phyloP scores from a whole-genome alignment of 2,888 invertebrate genomes.

The Ryuthela nishihirai region DNA sequence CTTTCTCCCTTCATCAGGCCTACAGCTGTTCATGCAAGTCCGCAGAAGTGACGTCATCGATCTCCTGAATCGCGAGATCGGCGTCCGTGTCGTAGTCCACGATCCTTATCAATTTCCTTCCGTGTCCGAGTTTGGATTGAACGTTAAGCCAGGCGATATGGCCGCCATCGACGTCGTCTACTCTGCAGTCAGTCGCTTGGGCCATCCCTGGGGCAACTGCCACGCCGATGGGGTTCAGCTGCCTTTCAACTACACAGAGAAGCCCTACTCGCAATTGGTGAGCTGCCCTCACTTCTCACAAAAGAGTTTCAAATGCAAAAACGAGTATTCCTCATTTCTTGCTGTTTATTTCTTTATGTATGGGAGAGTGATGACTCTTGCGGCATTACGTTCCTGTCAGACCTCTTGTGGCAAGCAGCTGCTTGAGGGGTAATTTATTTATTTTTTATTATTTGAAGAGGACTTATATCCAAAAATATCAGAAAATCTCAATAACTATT shows the following conservation, averaged over 20 bases:
- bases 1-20: too few relatives aligned
- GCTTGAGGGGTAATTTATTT: too few relatives aligned
- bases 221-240: not conserved
- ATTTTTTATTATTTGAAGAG: too few relatives aligned
- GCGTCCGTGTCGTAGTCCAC: not conserved
- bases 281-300: not conserved
- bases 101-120: not conserved
- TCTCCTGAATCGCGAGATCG: not conserved
- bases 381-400: too few relatives aligned
- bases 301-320: too few relatives aligned
- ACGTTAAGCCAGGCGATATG: not conserved
- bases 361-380: too few relatives aligned
- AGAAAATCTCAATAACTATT: too few relatives aligned
- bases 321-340: too few relatives aligned
- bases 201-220: not conserved
- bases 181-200: not conserved
- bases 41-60: not conserved
- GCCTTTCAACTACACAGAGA: conserved; percentile 1
- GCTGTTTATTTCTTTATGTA: too few relatives aligned
- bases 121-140: conserved; percentile 1
- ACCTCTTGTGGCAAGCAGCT: too few relatives aligned
- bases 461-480: too few relatives aligned
- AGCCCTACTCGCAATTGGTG: conserved; percentile 4
- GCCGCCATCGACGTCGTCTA: not conserved
- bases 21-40: conserved; percentile 1